Evolutionary conservation across 23 tunicate genomes (phyloP).

Genomic region (Ascidia mentula): DNA sequence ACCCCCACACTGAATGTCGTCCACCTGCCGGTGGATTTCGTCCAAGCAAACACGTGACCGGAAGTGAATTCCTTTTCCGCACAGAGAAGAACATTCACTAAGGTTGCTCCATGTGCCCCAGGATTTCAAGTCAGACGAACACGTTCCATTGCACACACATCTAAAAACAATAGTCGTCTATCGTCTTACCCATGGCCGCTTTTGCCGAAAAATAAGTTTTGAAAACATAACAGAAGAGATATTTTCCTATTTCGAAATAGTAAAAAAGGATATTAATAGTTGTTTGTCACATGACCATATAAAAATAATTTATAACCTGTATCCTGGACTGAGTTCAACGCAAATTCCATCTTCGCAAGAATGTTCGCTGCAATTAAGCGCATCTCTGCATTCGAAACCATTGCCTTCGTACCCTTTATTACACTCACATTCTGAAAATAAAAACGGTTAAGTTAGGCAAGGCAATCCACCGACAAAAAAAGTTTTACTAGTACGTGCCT

Average conservation of each 20-base stretch:
- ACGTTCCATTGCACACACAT: conserved; percentile 75
- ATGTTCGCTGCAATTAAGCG: conserved; percentile 41
- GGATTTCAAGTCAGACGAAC: background rate
- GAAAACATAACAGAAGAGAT: too few relatives aligned
- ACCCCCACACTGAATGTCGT: conserved; percentile 21
- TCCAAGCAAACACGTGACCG: conserved; percentile 42
- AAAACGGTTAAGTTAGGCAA: background rate
- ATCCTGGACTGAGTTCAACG: conserved; percentile 61
- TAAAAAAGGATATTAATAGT: too few relatives aligned
- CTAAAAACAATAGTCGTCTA: conserved; percentile 10
- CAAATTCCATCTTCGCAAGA: conserved; percentile 48
- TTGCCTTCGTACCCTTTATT: conserved; percentile 30
- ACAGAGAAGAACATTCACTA: conserved; percentile 54
- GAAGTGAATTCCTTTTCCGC: conserved; percentile 51
- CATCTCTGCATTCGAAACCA: conserved; percentile 40
- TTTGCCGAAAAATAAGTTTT: too few relatives aligned
- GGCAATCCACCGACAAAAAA: background rate
- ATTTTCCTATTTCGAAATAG: too few relatives aligned
- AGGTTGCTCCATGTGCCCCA: conserved; percentile 76
- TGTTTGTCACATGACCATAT: too few relatives aligned
- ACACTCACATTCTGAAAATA: conserved; percentile 58
- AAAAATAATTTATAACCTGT: too few relatives aligned
- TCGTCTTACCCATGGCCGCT: too few relatives aligned
- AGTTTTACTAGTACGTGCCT: background rate
- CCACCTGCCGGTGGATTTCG: background rate